These are phyloP conservation scores for Druon quercuslanigerum DNA, from an alignment of 1,140 invertebrate species.

Conservation along the genomic window DNA sequence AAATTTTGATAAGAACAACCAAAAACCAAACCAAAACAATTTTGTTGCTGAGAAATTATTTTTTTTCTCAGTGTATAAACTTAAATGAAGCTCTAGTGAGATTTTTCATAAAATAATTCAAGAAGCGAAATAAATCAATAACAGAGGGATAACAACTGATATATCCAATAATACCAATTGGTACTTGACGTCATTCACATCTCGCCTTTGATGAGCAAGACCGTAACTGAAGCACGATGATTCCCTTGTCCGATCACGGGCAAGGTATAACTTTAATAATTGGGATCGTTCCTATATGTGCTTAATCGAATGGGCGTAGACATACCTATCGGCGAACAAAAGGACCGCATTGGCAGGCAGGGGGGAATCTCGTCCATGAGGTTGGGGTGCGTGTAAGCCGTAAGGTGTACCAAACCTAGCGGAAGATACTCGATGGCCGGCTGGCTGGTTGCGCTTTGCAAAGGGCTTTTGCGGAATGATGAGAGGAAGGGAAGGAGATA, in stretches of 20 bases:
- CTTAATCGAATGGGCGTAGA: slow-evolving; percentile 69
- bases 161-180: too few species aligned
- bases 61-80: too few species aligned
- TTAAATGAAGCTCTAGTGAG: too few species aligned
- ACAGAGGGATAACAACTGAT: too few species aligned
- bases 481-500: slow-evolving; percentile 52
- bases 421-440: slow-evolving; percentile 47
- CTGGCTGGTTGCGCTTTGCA: too few species aligned
- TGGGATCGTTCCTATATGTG: slow-evolving; percentile 64
- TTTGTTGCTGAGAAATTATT: too few species aligned
- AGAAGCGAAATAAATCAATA: too few species aligned
- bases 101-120: too few species aligned
- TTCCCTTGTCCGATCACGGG: slow-evolving; percentile 49
- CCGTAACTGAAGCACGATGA: slow-evolving; percentile 46
- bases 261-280: slow-evolving; percentile 69
- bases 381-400: slow-evolving; percentile 20
- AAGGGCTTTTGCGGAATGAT: slow-evolving; percentile 45
- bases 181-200: too few species aligned
- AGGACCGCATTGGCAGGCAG: slow-evolving; percentile 47
- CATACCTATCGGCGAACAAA: slow-evolving; percentile 62
- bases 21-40: too few species aligned
- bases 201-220: background rate
- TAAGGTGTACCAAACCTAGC: slow-evolving; percentile 53
- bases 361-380: slow-evolving; percentile 43
- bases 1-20: too few species aligned